Percentiles rank a stretch among this genome's conserved stretches.
Conservation (phyloP, 2,113 vertebrate species). For the Alosa alosa region DNA sequence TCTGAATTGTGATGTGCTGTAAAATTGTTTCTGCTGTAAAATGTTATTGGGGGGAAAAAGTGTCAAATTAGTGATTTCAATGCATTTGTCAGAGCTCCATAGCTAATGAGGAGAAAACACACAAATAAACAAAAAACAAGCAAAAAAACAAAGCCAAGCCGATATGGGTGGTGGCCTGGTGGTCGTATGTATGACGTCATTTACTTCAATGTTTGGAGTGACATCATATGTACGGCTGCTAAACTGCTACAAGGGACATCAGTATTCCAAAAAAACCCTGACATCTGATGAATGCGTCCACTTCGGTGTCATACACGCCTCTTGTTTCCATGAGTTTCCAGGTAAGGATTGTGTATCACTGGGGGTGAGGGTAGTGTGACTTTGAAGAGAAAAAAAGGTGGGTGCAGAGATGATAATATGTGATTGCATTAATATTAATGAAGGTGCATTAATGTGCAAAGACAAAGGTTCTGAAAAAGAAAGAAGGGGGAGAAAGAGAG, state of each 20-base stretch:
- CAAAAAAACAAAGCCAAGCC: conserved; percentile 28
- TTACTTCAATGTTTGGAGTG: conserved; percentile 92
- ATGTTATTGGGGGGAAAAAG: too few species aligned
- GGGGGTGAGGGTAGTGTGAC: neutral
- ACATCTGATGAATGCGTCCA: neutral
- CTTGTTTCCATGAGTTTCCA: neutral
- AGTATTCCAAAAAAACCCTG: conserved; percentile 38
- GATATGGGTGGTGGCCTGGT: conserved; percentile 87
- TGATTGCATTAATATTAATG: neutral
- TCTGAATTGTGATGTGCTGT: neutral
- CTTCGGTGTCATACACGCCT: neutral
- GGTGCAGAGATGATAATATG: neutral
- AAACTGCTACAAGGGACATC: conserved; percentile 89
- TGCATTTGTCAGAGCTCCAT: neutral
- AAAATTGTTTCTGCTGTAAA: neutral
- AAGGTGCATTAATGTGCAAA: neutral
- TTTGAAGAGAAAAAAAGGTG: neutral
- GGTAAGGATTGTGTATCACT: neutral
- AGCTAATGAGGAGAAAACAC: neutral
- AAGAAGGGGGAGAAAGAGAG: neutral
- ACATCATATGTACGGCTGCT: conserved; percentile 97
- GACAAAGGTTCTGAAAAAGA: neutral
- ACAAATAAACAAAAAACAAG: neutral
- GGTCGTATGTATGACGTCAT: conserved; percentile 96
- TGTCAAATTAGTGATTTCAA: too few species aligned